Evolutionary conservation across 2,797 vertebrate species (phyloP), one percentile per base, ranked within the genome.

Genomic region (Cheirogaleus major): DNA sequence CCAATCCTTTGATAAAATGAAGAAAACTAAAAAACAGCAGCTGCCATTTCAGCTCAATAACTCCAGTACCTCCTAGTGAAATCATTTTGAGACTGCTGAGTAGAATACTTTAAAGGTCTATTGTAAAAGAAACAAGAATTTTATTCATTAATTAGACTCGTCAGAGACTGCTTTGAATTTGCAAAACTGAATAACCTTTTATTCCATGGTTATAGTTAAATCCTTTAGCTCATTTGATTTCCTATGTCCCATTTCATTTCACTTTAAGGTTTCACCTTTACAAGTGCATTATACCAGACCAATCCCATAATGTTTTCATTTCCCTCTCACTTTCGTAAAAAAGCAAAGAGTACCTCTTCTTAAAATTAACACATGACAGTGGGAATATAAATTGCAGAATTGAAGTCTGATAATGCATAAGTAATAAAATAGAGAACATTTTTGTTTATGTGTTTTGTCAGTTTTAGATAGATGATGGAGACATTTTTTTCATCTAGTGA

Each of bases 91-190:
- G 65, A 96, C 84, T 97, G 52, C 91, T 95, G 91, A 95, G 86
- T 38, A 97, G 95, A 94, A 85, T 0, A 59, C 89, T 98, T 98
- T 98, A 97, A 96, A 98, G 67, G 70, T 97, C 97, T 96, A 59
- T 97, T 98, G 96, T 98, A 95, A 97, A 98, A 97, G 91, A 98
- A 73, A 93, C 76, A 96, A 96, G 92, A 97, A 97, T 98, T 98
- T 84, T 97, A 89, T 93, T 98, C 65, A 15, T 98, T 98, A 98
- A 98, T 98, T 98, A 98, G 87, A 86, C 59, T 97, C 76, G 9
- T 96, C 88, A 95, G 94, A 98, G 65, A 95, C 89, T 91, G 63
- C 96, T 98, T 98, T 98, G 85, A 96, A 72, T 97, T 96, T 97
- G 72, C 20, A 97, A 72, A 93, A 97, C 87, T 83, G 94, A 97